Conservation (phyloP, 2,113 vertebrate species). For the Eptatretus burgeri region DNA sequence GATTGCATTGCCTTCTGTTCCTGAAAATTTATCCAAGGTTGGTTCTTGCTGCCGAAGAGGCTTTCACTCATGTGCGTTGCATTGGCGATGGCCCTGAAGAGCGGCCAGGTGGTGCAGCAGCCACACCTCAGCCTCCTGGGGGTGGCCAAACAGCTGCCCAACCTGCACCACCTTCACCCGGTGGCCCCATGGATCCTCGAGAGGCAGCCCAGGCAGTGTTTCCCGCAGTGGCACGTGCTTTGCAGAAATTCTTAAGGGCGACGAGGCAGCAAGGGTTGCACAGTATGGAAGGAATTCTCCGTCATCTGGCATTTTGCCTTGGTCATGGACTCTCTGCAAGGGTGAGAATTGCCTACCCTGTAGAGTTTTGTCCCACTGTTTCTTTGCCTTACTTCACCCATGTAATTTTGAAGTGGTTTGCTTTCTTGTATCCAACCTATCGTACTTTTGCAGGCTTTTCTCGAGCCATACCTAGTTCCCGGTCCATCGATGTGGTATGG, state of each 20-base stretch:
- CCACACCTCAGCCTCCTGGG: neutral
- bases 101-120: constrained; percentile 26
- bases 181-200: constrained; percentile 71
- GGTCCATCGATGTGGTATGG: constrained; percentile 84
- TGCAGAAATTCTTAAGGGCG: constrained; percentile 84
- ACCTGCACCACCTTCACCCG: constrained; percentile 12
- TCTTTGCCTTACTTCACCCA: neutral
- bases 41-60: constrained; percentile 76
- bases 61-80: constrained; percentile 78
- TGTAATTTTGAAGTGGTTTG: neutral
- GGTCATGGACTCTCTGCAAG: constrained; percentile 90
- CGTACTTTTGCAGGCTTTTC: constrained; percentile 33
- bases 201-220: constrained; percentile 89
- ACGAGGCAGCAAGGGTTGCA: constrained; percentile 82
- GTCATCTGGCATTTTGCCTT: constrained; percentile 89
- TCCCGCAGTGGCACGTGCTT: constrained; percentile 75
- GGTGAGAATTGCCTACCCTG: constrained; percentile 17
- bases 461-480: constrained; percentile 49
- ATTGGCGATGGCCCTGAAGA: constrained; percentile 47
- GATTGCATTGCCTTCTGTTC: too few relatives aligned
- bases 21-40: constrained; percentile 20
- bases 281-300: constrained; percentile 95
- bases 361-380: neutral
- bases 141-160: too few relatives aligned
- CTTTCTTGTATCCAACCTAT: neutral